Evolutionary conservation across 2,797 vertebrate genomes (phyloP).

Genomic region (Coregonus sp.): DNA sequence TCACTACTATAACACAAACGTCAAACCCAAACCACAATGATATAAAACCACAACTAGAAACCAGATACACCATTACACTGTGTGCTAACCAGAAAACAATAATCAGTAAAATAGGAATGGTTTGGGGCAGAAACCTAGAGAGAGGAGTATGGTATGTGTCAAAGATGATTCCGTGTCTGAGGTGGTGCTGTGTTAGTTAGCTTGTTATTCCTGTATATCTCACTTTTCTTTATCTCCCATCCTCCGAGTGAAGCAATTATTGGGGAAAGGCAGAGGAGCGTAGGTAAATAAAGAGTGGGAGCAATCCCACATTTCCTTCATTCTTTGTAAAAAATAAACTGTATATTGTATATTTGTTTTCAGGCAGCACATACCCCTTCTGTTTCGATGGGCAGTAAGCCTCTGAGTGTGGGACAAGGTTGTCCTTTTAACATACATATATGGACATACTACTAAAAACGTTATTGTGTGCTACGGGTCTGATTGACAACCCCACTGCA

Average conservation of each 20-base stretch:
- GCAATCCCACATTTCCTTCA: not conserved
- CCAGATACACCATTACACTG: not conserved
- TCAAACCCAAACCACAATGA: not conserved
- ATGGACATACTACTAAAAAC: no score
- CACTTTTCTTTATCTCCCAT: constrained; percentile 38
- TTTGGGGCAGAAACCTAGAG: not conserved
- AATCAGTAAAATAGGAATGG: not conserved
- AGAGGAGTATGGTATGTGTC: constrained; percentile 46
- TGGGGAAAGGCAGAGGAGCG: constrained; percentile 37
- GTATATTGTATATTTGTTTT: not conserved
- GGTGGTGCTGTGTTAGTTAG: constrained; percentile 64
- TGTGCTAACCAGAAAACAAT: not conserved
- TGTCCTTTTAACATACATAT: no score
- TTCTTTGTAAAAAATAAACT: not conserved
- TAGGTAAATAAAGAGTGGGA: constrained; percentile 6
- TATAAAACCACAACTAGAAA: not conserved
- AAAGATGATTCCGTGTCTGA: constrained; percentile 53
- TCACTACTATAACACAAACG: not conserved
- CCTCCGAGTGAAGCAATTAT: constrained; percentile 54
- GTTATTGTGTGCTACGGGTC: constrained; percentile 5
- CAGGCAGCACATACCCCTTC: not conserved
- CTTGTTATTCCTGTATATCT: constrained; percentile 62
- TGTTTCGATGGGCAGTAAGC: not conserved
- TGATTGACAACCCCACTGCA: constrained; percentile 8
- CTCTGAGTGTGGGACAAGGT: not conserved